Percentiles rank a stretch among this genome's conserved stretches.
Conservation (phyloP, 2,888 invertebrate genomes). For the Byasa hedistus region DNA sequence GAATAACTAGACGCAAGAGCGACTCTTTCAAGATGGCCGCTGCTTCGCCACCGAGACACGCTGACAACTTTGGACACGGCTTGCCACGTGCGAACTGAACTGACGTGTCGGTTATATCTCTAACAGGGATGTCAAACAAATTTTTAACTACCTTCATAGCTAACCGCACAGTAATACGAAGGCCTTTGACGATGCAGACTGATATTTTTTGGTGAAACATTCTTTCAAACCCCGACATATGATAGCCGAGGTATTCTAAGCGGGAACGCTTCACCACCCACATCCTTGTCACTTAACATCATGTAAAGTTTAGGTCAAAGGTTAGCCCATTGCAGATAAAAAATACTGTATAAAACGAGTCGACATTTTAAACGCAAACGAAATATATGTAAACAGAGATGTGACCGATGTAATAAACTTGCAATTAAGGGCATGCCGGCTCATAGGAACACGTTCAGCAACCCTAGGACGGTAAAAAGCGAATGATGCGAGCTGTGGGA, state of each 20-base stretch:
- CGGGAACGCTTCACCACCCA: too few relatives aligned
- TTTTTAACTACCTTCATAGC: neutral
- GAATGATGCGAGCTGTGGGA: slow-evolving; percentile 59
- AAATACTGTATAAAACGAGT: neutral
- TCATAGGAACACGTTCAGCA: slow-evolving; percentile 34
- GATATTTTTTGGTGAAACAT: too few relatives aligned
- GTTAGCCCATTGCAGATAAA: too few relatives aligned
- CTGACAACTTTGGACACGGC: slow-evolving; percentile 56
- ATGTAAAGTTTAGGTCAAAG: too few relatives aligned
- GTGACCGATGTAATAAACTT: slow-evolving; percentile 38
- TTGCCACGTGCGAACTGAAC: slow-evolving; percentile 58
- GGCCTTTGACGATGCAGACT: too few relatives aligned
- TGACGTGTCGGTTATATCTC: slow-evolving; percentile 31
- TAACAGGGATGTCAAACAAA: slow-evolving; percentile 29
- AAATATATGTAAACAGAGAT: slow-evolving; percentile 32
- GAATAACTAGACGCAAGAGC: slow-evolving; percentile 46
- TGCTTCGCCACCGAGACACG: slow-evolving; percentile 50
- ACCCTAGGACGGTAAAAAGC: slow-evolving; percentile 53
- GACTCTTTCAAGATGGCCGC: slow-evolving; percentile 68
- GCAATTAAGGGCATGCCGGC: slow-evolving; percentile 36
- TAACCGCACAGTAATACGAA: too few relatives aligned
- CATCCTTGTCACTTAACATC: too few relatives aligned
- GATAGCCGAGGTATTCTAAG: too few relatives aligned
- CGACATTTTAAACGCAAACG: slow-evolving; percentile 12
- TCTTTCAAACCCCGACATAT: too few relatives aligned